phyloP scores from a whole-genome alignment of 2,888 invertebrate species.

The Bellardia bayeri region DNA sequence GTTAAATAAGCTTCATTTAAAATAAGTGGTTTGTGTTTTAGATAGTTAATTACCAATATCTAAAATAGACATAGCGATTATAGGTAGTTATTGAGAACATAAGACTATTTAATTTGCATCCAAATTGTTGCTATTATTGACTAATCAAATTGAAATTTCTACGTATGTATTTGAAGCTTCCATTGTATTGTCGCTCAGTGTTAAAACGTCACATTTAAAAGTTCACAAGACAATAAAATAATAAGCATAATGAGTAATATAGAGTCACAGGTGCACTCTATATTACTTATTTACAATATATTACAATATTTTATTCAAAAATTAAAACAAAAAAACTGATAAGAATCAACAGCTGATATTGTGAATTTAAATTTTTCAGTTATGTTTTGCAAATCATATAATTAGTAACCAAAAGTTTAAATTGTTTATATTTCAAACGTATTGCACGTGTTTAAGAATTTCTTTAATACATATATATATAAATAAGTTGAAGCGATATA shows the following conservation, averaged over 20 bases:
- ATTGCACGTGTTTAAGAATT: too few species aligned
- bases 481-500: too few species aligned
- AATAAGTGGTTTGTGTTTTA: too few species aligned
- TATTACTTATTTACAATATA: too few species aligned
- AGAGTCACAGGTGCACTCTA: slow-evolving; percentile 8
- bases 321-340: background rate
- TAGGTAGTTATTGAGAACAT: too few species aligned
- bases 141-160: too few species aligned
- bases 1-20: too few species aligned
- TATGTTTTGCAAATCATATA: background rate
- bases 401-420: background rate
- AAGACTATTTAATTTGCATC: too few species aligned
- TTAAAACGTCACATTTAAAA: background rate
- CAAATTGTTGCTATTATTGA: too few species aligned
- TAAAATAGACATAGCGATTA: too few species aligned
- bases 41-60: too few species aligned
- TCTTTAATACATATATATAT: background rate
- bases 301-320: background rate
- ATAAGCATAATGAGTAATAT: background rate
- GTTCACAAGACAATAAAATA: background rate
- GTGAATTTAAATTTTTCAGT: background rate
- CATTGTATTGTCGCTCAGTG: background rate
- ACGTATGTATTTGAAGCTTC: too few species aligned
- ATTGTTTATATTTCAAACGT: background rate
- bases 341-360: background rate